Conservation (phyloP, 2,888 invertebrate genomes). For the Monopis laevigella region DNA sequence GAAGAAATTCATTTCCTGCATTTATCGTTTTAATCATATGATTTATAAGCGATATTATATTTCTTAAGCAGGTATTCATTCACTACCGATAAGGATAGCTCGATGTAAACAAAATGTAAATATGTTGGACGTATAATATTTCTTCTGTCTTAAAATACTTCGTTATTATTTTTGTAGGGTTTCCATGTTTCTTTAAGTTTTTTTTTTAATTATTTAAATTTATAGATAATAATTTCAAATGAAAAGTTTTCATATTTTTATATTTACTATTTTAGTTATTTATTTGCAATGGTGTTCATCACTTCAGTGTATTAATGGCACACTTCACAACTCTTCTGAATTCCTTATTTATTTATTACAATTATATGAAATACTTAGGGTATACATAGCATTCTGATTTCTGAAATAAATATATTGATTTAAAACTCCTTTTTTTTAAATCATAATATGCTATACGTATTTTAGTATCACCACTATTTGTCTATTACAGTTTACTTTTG, state of each 20-base stretch:
- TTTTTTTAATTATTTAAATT: background rate
- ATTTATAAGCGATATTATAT: slow-evolving; percentile 4
- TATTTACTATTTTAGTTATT: background rate
- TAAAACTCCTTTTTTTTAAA: no score
- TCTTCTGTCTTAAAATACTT: slow-evolving; percentile 22
- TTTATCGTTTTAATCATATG: slow-evolving; percentile 5
- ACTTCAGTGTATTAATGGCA: no score
- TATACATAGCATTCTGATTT: no score
- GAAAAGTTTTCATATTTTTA: background rate
- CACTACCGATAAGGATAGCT: slow-evolving; percentile 10
- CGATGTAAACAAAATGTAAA: slow-evolving; percentile 19
- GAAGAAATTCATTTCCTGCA: slow-evolving; percentile 1
- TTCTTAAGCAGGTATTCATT: slow-evolving; percentile 9
- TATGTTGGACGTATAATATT: slow-evolving; percentile 22
- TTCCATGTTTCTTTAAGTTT: background rate
- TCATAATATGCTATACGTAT: no score
- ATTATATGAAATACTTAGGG: no score
- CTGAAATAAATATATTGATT: no score
- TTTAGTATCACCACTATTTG: no score
- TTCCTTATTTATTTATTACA: no score
- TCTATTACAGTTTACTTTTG: no score
- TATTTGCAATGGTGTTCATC: no score
- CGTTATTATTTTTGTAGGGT: slow-evolving; percentile 13
- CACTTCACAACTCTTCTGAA: no score
- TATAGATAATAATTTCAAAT: background rate